Evolutionary conservation across 2,888 invertebrate genomes (phyloP), one percentile per base, ranked within the genome.

Genomic region (Margaritifera margaritifera): DNA sequence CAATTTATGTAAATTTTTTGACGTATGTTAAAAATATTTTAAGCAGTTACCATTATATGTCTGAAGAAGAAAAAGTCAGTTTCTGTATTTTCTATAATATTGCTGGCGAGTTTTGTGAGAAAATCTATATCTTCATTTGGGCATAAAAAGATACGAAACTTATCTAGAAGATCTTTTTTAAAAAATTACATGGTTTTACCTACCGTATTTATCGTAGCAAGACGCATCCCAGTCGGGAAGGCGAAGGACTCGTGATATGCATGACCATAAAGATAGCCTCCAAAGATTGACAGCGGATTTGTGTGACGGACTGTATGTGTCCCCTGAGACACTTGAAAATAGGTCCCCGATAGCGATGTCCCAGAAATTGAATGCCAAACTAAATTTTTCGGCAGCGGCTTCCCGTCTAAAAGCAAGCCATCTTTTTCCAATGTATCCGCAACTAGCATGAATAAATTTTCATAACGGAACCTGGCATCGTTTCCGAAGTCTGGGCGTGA

Each of bases 171-270:
- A 54, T 18, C 6, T 18, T 5, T 22, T 5, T 51, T 27, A 18
- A 55, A 25, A 57, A 69, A 63, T 55, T 71, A 73, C 70, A 51
- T 65, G 56, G 55, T 68, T 64, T 42, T 15, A 42, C 42, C 15
- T 66, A 74, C 74, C 57, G 57, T 31, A 53, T 79, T 76, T 22
- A 80, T 71, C 20, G 75, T 55, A n/a, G 77, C 77, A 50, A 78
- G 71, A 59, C 79, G 66, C 78, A 81, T 79, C 19, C 86, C 85
- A 8, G 81, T 77, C 1, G 81, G 74, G 60, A 79, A 78, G 0
- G 79, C 84, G 65, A 84, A 86, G 2, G 82, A 79, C 59, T 86
- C 84, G 54, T 80, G 81, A 51, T 70, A 76, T 3, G 81, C 80
- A 57, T 79, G 71, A 5, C 86, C 86, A 64, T 86, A 86, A 51